Base-by-base conservation (phyloP, 2,113 vertebrate genomes). In the Microcebus lehilahytsara region DNA sequence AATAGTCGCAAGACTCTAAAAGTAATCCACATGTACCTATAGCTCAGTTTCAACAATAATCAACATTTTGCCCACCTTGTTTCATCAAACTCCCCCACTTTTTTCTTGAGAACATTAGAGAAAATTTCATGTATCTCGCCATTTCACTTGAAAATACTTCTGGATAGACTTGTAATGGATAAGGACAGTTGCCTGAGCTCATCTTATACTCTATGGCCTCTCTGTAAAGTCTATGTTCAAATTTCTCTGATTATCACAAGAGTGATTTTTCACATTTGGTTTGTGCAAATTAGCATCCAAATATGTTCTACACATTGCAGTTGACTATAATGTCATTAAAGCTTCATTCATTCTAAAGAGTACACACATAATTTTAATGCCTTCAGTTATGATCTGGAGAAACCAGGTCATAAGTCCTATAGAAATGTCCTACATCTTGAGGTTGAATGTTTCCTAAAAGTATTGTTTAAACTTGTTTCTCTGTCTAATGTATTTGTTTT, bases 51-150 rank as follows among this genome's bases (percentile, higher is more conserved):
- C 72, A 71, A 9, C 25, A 85, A 46, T 53, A 78, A 83, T 46
- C 34, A 83, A 53, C 51, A 58, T 95, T 93, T 91, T 96, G 2
- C 7, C 3, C 6, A 60, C 58, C 8, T 77, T 91, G 23, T 89
- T 87, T 93, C 62, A 80, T 75, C 7, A 19, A 60, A 27, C 90
- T 5, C 2, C 14, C 14, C 27, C 8, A 79, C 11, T 64, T 75
- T 93, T 81, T 94, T 83, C 80, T 78, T 85, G 66, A 96, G 66
- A 88, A 64, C 75, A 72, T 87, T 72, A 91, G 80, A 95, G 40
- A 78, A 93, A 90, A 51, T 87, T 90, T 95, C 85, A 94, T 69
- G 6, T 69, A 25, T 56, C 37, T 78, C 78, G 22, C 9, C 20
- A 34, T 77, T 94, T 79, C 25, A 75, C 40, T 46, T 90, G 34